Evolutionary conservation across 2,113 vertebrate species (phyloP).

Genomic region (Rhinolophus ferrumequinum): DNA sequence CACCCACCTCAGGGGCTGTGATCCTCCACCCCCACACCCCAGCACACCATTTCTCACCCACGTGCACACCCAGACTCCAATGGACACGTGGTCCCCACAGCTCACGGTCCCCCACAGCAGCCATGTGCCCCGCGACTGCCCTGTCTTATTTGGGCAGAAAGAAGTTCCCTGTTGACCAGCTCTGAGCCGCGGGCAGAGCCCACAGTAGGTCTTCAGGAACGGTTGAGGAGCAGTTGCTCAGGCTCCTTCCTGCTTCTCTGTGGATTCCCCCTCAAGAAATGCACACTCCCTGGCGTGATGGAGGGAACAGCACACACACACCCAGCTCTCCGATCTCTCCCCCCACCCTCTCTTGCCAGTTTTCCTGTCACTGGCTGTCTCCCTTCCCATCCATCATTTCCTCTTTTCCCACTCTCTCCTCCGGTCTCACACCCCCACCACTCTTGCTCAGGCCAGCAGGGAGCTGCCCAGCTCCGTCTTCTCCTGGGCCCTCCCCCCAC

Average conservation of each 20-base stretch:
- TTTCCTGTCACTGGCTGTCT: background rate
- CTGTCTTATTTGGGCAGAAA: background rate
- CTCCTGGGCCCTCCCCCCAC: background rate
- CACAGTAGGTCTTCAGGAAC: constrained; percentile 10
- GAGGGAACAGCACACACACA: background rate
- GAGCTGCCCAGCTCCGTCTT: background rate
- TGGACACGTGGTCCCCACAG: accelerated
- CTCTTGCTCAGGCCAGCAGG: background rate
- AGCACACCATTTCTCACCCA: background rate
- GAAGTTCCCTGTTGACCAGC: background rate
- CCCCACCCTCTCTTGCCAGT: background rate
- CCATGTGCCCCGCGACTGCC: background rate
- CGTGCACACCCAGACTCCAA: background rate
- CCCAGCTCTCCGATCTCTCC: accelerated
- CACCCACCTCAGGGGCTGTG: background rate
- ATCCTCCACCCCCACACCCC: background rate
- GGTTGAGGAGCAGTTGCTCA: background rate
- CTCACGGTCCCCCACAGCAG: background rate
- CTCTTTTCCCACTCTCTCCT: background rate
- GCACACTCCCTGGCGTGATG: accelerated
- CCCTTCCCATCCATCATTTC: constrained; percentile 54
- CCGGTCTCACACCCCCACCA: background rate
- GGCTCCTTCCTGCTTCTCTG: background rate
- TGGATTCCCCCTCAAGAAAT: background rate
- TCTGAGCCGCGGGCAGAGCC: background rate